These are phyloP conservation scores for Nothocercus nigrocapillus DNA, from an alignment of 2,113 vertebrate species.

Conservation along the genomic window DNA sequence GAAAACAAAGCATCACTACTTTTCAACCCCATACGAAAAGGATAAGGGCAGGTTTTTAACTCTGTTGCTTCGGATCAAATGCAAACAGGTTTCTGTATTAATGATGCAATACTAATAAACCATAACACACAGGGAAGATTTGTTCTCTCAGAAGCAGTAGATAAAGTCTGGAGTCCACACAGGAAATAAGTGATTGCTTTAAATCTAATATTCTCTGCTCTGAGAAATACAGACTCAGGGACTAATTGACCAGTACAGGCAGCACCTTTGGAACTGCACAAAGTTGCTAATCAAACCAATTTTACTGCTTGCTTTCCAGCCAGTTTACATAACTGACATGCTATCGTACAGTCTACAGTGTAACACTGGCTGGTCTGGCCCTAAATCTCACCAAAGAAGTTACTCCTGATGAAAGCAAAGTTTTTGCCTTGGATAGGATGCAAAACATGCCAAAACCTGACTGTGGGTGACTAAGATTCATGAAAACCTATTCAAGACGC, in stretches of 20 bases:
- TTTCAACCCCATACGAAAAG: background rate
- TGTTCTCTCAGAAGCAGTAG: background rate
- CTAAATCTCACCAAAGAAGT: background rate
- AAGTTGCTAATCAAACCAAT: background rate
- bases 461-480: background rate
- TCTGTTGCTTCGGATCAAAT: background rate
- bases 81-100: background rate
- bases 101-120: background rate
- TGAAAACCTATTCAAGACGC: constrained; percentile 8
- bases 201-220: background rate
- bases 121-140: background rate
- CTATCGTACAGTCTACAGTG: background rate
- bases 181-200: background rate
- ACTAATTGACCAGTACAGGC: fast-evolving
- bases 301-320: background rate
- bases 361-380: background rate
- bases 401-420: background rate
- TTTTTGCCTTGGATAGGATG: background rate
- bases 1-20: background rate
- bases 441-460: background rate
- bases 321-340: background rate
- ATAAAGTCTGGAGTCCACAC: background rate
- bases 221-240: background rate
- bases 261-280: background rate
- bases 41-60: background rate